Conservation (phyloP, 2,888 invertebrate species). For the Pachydiplax longipennis region DNA sequence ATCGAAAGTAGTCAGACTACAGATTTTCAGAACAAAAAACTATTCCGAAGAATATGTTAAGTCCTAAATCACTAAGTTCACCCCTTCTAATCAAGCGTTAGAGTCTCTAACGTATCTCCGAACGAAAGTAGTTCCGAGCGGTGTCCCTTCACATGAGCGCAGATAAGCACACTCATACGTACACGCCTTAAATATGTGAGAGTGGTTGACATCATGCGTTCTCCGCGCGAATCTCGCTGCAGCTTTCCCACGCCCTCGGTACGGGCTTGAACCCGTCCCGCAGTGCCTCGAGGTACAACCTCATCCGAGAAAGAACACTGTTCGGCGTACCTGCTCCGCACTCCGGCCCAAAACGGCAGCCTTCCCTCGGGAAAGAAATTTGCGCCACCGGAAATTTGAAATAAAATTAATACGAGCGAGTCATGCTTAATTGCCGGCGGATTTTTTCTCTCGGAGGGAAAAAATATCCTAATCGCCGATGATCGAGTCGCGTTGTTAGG, state of each 20-base stretch:
- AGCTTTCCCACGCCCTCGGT: conserved; percentile 36
- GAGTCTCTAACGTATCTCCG: not conserved
- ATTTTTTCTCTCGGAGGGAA: not conserved
- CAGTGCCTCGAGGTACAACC: not conserved
- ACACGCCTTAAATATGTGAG: not conserved
- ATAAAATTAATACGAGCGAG: not conserved
- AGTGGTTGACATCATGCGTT: conserved; percentile 22
- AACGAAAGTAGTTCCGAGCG: not conserved
- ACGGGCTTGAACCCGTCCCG: conserved; percentile 6
- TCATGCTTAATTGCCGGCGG: not conserved
- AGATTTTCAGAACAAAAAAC: too few species aligned
- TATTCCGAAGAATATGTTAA: too few species aligned
- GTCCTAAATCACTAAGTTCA: too few species aligned
- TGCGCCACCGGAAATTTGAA: not conserved
- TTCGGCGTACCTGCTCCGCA: not conserved
- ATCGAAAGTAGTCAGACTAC: too few species aligned
- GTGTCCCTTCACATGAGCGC: not conserved
- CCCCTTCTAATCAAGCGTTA: not conserved
- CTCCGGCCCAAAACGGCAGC: not conserved
- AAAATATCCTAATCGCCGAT: not conserved
- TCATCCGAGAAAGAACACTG: not conserved
- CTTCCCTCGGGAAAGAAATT: not conserved
- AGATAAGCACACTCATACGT: not conserved
- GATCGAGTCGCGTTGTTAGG: not conserved
- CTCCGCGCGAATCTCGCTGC: not conserved